These are phyloP conservation scores for Pygmarrhopalites habei DNA, from an alignment of 1,140 invertebrate genomes.

Conservation along the genomic window DNA sequence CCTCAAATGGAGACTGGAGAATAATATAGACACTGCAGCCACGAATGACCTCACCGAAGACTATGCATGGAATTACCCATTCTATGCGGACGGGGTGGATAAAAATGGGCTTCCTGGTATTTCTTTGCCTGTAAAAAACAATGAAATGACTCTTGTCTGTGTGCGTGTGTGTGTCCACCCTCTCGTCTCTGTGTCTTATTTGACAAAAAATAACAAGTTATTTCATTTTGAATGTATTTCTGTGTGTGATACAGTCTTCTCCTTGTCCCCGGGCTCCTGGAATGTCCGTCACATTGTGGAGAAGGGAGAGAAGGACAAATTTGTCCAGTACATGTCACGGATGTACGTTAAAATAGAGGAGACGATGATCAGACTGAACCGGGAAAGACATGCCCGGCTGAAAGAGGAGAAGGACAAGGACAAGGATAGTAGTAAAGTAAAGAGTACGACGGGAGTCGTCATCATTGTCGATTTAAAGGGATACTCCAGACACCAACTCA, in stretches of 20 bases:
- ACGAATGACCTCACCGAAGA: background rate
- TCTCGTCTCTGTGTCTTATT: background rate
- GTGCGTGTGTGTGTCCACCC: background rate
- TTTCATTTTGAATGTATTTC: too few species aligned
- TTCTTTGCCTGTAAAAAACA: background rate
- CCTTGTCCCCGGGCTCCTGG: background rate
- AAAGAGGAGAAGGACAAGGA: background rate
- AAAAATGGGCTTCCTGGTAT: constrained; percentile 1
- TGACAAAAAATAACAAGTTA: too few species aligned
- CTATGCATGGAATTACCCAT: constrained; percentile 9
- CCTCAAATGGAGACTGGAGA: constrained; percentile 8
- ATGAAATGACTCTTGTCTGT: background rate
- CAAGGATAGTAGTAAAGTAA: background rate
- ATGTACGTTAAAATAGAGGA: constrained; percentile 9
- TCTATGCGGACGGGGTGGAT: constrained; percentile 4
- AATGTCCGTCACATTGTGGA: constrained; percentile 1
- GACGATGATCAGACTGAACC: background rate
- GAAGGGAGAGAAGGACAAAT: constrained; percentile 2
- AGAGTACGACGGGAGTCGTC: background rate
- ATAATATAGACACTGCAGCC: background rate
- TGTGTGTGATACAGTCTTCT: constrained; percentile 1
- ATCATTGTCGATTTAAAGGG: constrained; percentile 8
- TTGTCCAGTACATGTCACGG: background rate
- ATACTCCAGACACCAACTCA: background rate
- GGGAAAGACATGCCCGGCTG: background rate